Percentiles rank a stretch among this genome's conserved stretches.
Evolutionary conservation across 2,888 invertebrate species (phyloP).

Genomic region (Eristalinus aeneus): DNA sequence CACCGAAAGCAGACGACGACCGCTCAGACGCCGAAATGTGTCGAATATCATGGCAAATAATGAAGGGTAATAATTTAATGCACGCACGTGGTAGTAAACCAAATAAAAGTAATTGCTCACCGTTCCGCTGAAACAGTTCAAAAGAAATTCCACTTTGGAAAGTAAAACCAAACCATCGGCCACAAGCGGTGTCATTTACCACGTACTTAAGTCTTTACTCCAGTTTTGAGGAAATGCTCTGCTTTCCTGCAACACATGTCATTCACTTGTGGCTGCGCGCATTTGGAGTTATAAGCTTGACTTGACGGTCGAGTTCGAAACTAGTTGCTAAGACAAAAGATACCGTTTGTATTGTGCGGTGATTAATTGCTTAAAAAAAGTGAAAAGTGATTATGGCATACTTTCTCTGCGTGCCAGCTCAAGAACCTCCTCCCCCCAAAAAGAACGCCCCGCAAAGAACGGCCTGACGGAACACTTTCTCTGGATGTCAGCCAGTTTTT

Average conservation of each 20-base stretch:
- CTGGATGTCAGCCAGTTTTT: slow-evolving; percentile 41
- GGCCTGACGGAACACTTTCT: slow-evolving; percentile 49
- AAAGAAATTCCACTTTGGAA: slow-evolving; percentile 60
- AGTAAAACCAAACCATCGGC: slow-evolving; percentile 35
- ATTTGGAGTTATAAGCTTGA: slow-evolving; percentile 34
- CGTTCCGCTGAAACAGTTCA: slow-evolving; percentile 12
- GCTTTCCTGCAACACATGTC: slow-evolving; percentile 42
- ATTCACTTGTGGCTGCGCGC: slow-evolving; percentile 16
- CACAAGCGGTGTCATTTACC: slow-evolving; percentile 33
- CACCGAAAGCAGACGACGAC: neutral
- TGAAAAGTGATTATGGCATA: slow-evolving; percentile 62
- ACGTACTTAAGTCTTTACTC: slow-evolving; percentile 56
- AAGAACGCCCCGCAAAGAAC: slow-evolving; percentile 33
- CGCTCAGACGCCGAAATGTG: slow-evolving; percentile 25
- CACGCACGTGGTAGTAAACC: slow-evolving; percentile 9
- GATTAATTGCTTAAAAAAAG: slow-evolving; percentile 57
- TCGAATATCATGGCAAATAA: slow-evolving; percentile 41
- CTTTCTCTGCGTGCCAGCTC: slow-evolving; percentile 50
- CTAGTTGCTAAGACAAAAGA: slow-evolving; percentile 27
- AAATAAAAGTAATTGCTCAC: slow-evolving; percentile 19
- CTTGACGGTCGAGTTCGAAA: neutral
- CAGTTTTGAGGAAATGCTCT: slow-evolving; percentile 25
- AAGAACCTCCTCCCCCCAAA: slow-evolving; percentile 35
- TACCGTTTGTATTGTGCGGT: slow-evolving; percentile 8
- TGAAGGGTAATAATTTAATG: slow-evolving; percentile 18